Evolutionary conservation across 2,113 vertebrate genomes (phyloP).

Genomic region (Thalassarche chlororhynchos): DNA sequence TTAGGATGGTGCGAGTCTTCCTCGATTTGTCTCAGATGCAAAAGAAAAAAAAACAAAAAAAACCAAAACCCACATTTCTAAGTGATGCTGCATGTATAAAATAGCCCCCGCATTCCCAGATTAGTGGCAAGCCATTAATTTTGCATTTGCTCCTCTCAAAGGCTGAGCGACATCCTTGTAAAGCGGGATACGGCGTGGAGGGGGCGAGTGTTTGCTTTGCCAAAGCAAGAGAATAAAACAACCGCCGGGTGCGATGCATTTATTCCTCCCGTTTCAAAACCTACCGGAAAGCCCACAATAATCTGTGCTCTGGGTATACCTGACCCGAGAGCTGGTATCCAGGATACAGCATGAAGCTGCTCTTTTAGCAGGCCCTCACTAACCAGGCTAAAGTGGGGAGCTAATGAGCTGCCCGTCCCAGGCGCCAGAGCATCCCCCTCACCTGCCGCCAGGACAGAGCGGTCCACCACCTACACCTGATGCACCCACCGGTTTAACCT

Average conservation of each 20-base stretch:
- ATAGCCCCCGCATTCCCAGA: background rate
- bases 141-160: background rate
- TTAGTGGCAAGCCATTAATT: background rate
- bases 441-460: constrained; percentile 12
- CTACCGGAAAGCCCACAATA: constrained; percentile 71
- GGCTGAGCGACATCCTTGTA: background rate
- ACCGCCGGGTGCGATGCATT: background rate
- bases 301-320: constrained; percentile 71
- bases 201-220: constrained; percentile 5
- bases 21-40: background rate
- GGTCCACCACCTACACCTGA: constrained; percentile 4
- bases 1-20: background rate
- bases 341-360: constrained; percentile 85
- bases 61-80: background rate
- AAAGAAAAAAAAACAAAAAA: background rate
- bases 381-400: constrained; percentile 66
- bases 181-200: background rate
- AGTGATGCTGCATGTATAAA: background rate
- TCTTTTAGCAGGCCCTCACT: constrained; percentile 74
- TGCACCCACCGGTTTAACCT: constrained; percentile 13
- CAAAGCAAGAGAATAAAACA: constrained; percentile 11
- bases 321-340: constrained; percentile 78
- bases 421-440: constrained; percentile 42
- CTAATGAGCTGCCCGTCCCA: constrained; percentile 75
- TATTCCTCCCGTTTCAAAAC: constrained; percentile 58